Percentiles rank a stretch among this genome's conserved stretches.
Conservation (phyloP, 2,888 invertebrate species). For the Drosophila paranaensis region DNA sequence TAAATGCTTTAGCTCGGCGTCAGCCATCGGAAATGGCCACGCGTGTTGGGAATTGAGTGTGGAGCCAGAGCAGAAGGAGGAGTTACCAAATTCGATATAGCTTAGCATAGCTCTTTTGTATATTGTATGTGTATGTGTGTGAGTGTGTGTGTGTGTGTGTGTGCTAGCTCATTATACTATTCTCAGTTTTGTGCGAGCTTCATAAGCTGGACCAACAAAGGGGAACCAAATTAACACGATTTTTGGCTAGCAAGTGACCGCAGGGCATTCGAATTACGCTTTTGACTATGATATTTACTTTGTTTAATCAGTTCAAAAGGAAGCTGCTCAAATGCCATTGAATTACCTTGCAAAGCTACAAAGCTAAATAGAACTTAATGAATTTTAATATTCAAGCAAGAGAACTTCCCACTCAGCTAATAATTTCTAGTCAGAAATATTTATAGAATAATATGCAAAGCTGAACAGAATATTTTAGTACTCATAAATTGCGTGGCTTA, state of each 20-base stretch:
- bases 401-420: background rate
- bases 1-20: slow-evolving; percentile 38
- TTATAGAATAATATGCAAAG: background rate
- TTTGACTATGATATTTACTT: slow-evolving; percentile 16
- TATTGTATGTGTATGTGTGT: slow-evolving; percentile 6
- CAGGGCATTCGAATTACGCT: slow-evolving; percentile 11
- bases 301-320: slow-evolving; percentile 18
- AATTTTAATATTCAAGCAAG: background rate
- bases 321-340: slow-evolving; percentile 4
- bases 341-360: background rate
- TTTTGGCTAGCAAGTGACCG: slow-evolving; percentile 14
- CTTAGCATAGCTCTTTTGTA: slow-evolving; percentile 43
- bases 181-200: slow-evolving; percentile 10
- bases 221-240: slow-evolving; percentile 50
- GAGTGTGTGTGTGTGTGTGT: slow-evolving; percentile 5
- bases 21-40: slow-evolving; percentile 50
- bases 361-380: background rate
- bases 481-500: background rate
- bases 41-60: slow-evolving; percentile 31
- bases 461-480: background rate
- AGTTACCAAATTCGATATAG: slow-evolving; percentile 33
- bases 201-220: slow-evolving; percentile 37
- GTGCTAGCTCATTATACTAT: slow-evolving; percentile 14
- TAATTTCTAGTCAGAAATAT: background rate
- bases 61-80: slow-evolving; percentile 1